Conservation (phyloP, 2,113 vertebrate genomes). For the Microtus montanus region DNA sequence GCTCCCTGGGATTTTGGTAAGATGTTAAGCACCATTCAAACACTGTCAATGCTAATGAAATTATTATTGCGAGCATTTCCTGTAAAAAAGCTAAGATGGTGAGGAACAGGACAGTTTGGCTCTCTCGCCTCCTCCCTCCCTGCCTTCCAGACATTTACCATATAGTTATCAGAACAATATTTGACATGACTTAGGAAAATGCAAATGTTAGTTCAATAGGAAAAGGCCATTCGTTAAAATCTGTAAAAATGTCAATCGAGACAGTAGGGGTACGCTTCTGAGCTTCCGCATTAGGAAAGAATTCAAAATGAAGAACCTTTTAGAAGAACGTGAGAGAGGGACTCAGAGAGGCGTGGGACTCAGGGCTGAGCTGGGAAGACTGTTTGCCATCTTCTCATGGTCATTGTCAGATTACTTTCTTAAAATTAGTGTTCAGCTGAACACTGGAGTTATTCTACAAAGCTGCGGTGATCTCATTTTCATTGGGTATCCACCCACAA, state of each 20-base stretch:
- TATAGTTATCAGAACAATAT: background rate
- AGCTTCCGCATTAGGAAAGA: background rate
- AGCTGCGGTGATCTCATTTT: background rate
- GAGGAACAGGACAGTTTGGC: background rate
- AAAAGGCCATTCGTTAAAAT: background rate
- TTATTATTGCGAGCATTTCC: background rate
- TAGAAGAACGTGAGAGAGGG: background rate
- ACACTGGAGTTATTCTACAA: background rate
- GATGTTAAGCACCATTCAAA: background rate
- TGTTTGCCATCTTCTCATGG: background rate
- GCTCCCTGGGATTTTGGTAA: background rate
- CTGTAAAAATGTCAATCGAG: background rate
- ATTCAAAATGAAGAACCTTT: background rate
- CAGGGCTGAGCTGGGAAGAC: background rate
- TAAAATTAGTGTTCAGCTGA: background rate
- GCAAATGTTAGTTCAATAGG: background rate
- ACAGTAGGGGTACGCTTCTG: background rate
- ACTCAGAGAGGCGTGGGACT: background rate
- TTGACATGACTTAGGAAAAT: constrained; percentile 10
- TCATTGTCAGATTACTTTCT: background rate
- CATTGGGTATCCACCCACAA: background rate
- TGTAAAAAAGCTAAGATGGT: background rate
- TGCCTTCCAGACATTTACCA: background rate
- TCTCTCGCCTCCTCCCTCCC: background rate
- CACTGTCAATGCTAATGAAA: background rate